Evolutionary conservation across 2,797 vertebrate species (phyloP), one percentile per base, ranked within the genome.

Genomic region (Echeneis naucrates): DNA sequence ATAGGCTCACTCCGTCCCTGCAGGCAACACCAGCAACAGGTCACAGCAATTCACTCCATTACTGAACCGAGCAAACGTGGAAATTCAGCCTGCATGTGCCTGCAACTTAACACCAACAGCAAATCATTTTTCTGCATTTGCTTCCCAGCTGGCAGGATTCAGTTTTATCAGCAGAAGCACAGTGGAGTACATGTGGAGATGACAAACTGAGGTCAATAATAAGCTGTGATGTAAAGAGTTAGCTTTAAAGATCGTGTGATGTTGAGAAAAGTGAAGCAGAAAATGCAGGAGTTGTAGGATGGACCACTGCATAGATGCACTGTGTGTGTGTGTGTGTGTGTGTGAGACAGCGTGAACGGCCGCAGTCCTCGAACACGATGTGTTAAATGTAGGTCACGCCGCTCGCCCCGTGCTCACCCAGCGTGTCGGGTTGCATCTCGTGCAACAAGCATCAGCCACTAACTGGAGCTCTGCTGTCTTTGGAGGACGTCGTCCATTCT

Each of bases 1-100:
- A 13, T 24, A 54, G 65, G 56, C 14, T 45, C 67, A 55, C 27
- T 47, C 33, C 9, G 48, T 50, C 38, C 44, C 68, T 21, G 61
- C 59, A 64, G 71, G 54, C 55, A 68, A 58, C 72, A 60, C 35
- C 11, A 61, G 68, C 83, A 85, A 82, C 72, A 81, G 53, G 75
- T 81, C 27, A 8, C 26, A 48, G 37, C 37, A 40, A 12, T 21
- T n/a, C 13, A 30, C 64, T 30, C 47, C 42, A 58, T 65, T 44
- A 38, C 10, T 44, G 19, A 42, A n/a, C 54, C 58, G 53, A 24
- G 48, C 8, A 40, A 11, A 11, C 10, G 23, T 21, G n/a, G 17
- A 58, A 21, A 42, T 47, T 27, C 21, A 48, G 56, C 51, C n/a
- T 35, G 53, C n/a, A n/a, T 52, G 32, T 58, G 45, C n/a, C 57